phyloP scores from a whole-genome alignment of 2,797 vertebrate species.

The Parauchenoglanis punctatus region DNA sequence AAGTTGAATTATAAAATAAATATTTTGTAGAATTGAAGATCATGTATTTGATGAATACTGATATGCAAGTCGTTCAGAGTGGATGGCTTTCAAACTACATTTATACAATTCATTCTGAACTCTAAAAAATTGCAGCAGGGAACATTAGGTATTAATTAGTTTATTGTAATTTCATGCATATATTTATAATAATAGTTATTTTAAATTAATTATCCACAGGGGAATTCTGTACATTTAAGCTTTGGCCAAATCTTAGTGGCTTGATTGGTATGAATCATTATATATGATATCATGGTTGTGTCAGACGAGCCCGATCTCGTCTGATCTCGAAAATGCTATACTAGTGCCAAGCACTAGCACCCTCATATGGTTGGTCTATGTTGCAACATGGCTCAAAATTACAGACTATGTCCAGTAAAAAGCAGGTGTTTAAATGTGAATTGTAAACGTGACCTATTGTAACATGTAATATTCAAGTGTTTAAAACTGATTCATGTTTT shows the following conservation, averaged over 20 bases:
- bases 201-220: not conserved
- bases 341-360: not conserved
- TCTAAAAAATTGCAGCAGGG: not conserved
- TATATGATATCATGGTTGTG: not conserved
- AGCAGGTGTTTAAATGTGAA: not conserved
- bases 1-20: not conserved
- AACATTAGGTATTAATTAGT: not conserved
- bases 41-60: not conserved
- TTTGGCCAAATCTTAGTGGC: not conserved
- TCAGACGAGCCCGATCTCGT: too few species aligned
- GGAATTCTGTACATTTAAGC: not conserved
- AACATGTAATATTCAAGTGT: not conserved
- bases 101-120: not conserved
- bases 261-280: not conserved
- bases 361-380: constrained; percentile 13
- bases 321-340: not conserved
- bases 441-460: not conserved
- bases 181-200: not conserved
- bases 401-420: too few species aligned
- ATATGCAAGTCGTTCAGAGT: not conserved
- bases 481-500: not conserved
- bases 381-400: not conserved
- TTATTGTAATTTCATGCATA: not conserved
- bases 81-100: not conserved
- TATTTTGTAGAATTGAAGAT: not conserved